Base-by-base conservation (phyloP, 2,888 invertebrate genomes). In the Seira ritae region DNA sequence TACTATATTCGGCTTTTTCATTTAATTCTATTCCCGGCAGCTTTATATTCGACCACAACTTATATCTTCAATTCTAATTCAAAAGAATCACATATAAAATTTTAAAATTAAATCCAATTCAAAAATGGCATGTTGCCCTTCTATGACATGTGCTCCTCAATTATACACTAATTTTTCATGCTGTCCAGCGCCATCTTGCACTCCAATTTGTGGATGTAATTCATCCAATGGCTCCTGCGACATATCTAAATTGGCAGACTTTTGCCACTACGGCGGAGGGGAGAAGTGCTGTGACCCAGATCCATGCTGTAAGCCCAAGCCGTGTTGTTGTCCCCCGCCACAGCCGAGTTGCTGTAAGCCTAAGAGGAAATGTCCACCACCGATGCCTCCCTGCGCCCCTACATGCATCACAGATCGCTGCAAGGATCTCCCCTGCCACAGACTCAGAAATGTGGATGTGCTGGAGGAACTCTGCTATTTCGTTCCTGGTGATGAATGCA, bases 401-500 rank as follows among this genome's bases (percentile, higher is more conserved):
- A 77, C 74, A 10, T 65, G 70, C 19, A 71, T 68, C 1, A 42
- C 69, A 17, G 71, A 42, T 12, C 12, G 31, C 12, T 75, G 68
- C n/a, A 73, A 73, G 46, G 67, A 78, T 37, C 17, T 65, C 22
- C 84, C 84, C 2, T 71, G 77, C 0, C 82, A 85, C 19, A 17
- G 85, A 15, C 31, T 83, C 4, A 22, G 74, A 50, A 85, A 85
- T 31, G 85, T 85, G 15, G 83, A 85, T 60, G 80, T 85, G 0
- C 42, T 80, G 15, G 85, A 85, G 24, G 83, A 85, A 15, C 69
- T 83, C 0, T 80, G 85, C 55, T 85, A 83, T 50, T 85, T 66
- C 42, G 80, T 72, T 31, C 84, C 84, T n/a, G 78, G 74, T 10
- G 73, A 80, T 20, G 62, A 72, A 8, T 20, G 8, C 20, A 24